Conservation (phyloP, 2,797 vertebrate genomes). For the Lophotriccus pileatus region DNA sequence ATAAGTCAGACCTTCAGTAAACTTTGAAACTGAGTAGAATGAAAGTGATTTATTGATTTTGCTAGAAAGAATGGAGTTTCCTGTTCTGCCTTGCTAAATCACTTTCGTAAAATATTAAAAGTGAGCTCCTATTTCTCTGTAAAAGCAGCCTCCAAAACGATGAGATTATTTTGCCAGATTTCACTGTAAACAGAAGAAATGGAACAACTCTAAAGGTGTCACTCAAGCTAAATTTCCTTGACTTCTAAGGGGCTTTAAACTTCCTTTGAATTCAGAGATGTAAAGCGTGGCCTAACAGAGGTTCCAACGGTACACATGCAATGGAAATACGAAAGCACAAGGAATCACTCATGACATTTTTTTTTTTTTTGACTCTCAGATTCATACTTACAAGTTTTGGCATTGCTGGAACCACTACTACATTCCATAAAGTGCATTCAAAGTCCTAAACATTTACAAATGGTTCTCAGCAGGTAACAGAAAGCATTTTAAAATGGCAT, state of each 20-base stretch:
- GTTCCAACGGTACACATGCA: neutral
- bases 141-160: neutral
- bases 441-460: neutral
- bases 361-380: neutral
- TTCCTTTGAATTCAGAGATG: neutral
- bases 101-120: conserved; percentile 3
- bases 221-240: neutral
- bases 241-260: neutral
- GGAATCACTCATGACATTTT: neutral
- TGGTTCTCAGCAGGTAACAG: neutral
- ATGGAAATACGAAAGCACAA: neutral
- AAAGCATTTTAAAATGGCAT: neutral
- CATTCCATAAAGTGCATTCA: neutral
- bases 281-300: neutral
- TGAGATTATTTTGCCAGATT: neutral
- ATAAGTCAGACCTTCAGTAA: neutral
- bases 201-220: neutral
- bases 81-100: neutral
- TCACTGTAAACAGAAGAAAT: neutral
- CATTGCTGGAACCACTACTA: neutral
- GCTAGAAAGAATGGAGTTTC: neutral
- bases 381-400: neutral
- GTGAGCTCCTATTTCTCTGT: neutral
- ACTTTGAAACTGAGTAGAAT: neutral
- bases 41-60: neutral